Percentiles rank a stretch among this genome's conserved stretches.
Conservation (phyloP, 2,797 vertebrate species). For the Pangasius mekongensis region DNA sequence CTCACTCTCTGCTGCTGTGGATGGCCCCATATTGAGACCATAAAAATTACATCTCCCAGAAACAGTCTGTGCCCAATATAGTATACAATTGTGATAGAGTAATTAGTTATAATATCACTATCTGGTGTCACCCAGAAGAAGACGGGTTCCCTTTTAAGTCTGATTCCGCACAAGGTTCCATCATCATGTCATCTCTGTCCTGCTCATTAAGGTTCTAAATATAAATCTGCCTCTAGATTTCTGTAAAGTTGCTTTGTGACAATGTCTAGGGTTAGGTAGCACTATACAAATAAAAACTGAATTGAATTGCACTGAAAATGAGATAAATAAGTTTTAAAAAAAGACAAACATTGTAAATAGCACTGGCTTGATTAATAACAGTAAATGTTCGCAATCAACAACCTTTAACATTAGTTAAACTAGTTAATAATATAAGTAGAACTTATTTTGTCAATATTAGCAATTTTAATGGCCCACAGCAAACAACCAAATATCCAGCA, state of each 20-base stretch:
- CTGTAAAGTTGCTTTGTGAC: neutral
- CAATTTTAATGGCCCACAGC: neutral
- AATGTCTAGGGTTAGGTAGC: neutral
- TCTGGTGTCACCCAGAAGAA: neutral
- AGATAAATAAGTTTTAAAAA: neutral
- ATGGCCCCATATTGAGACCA: neutral
- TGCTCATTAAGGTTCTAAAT: slow-evolving; percentile 11
- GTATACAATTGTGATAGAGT: neutral
- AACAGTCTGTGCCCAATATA: neutral
- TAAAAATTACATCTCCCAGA: neutral
- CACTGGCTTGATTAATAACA: neutral
- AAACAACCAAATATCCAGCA: neutral
- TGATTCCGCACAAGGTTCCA: neutral
- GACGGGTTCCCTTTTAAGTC: neutral
- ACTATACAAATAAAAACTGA: neutral
- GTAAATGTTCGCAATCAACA: neutral
- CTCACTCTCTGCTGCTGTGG: neutral
- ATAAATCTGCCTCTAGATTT: neutral
- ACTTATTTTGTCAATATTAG: neutral
- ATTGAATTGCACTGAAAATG: neutral
- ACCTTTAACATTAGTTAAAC: neutral
- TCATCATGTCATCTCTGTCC: neutral
- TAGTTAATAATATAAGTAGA: neutral
- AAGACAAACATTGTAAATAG: neutral
- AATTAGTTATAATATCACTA: neutral